phyloP scores from a whole-genome alignment of 92 coral and sea anemone species.

The Umimayanthus chanpuru region DNA sequence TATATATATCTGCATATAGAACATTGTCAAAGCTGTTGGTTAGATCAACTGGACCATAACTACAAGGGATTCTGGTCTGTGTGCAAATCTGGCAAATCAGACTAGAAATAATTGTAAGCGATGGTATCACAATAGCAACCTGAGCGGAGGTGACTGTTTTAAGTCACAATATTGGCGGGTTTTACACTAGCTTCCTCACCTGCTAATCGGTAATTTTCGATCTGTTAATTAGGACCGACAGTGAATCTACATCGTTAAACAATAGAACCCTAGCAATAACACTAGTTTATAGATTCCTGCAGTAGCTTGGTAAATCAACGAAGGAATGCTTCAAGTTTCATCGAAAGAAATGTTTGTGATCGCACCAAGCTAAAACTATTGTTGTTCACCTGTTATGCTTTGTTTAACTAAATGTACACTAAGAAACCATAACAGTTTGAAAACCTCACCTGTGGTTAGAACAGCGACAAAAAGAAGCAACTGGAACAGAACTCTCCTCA shows the following conservation, averaged over 20 bases:
- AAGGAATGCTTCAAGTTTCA: background rate
- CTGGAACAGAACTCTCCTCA: background rate
- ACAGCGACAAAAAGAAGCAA: background rate
- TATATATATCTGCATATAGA: too few species aligned
- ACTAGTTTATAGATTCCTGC: background rate
- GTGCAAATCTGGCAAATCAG: too few species aligned
- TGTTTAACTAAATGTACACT: background rate
- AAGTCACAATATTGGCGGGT: too few species aligned
- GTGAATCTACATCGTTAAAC: background rate
- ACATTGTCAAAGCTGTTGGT: too few species aligned
- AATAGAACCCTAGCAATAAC: background rate
- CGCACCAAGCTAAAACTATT: background rate
- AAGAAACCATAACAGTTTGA: background rate
- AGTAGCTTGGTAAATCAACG: background rate
- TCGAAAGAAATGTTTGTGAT: too few species aligned
- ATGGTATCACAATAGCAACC: too few species aligned
- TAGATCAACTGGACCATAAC: too few species aligned
- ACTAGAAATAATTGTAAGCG: too few species aligned
- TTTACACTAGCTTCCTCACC: background rate
- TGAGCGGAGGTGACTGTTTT: too few species aligned
- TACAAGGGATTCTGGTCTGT: too few species aligned
- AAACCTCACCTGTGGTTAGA: slow-evolving; percentile 17
- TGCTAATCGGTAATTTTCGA: background rate
- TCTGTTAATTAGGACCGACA: background rate
- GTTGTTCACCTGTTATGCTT: background rate